These are phyloP conservation scores for Drosophila ficusphila DNA, from an alignment of 1,140 invertebrate species.

Conservation along the genomic window DNA sequence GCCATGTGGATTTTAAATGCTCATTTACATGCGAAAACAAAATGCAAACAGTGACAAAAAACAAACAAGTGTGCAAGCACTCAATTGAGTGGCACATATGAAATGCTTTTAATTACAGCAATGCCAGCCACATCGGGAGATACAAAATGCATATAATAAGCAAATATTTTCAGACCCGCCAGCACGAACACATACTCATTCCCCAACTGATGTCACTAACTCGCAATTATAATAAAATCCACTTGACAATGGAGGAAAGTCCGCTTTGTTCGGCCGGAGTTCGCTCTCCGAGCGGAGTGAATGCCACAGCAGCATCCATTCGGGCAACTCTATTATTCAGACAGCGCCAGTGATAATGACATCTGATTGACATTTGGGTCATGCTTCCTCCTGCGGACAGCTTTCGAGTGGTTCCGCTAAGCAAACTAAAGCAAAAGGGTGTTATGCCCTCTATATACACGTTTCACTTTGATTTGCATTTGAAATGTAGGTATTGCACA, in stretches of 20 bases:
- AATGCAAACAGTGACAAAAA: slow-evolving; percentile 9
- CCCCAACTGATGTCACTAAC: slow-evolving; percentile 14
- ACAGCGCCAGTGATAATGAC: slow-evolving; percentile 52
- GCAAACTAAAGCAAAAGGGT: not conserved
- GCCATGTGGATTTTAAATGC: slow-evolving; percentile 31
- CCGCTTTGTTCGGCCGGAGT: slow-evolving; percentile 17
- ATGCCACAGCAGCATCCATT: slow-evolving; percentile 29
- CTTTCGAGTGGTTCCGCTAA: not conserved
- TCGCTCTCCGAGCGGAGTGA: slow-evolving; percentile 12
- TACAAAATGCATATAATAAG: slow-evolving; percentile 42
- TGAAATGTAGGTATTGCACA: too few species aligned
- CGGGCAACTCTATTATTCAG: slow-evolving; percentile 49
- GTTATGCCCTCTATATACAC: not conserved
- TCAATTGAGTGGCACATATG: slow-evolving; percentile 35
- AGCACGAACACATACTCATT: slow-evolving; percentile 32
- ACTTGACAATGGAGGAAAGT: slow-evolving; percentile 31
- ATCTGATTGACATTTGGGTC: slow-evolving; percentile 71
- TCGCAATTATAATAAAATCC: slow-evolving; percentile 34
- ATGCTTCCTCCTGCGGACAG: slow-evolving; percentile 45
- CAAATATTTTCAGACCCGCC: slow-evolving; percentile 49
- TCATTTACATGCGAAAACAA: slow-evolving; percentile 17
- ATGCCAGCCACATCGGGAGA: slow-evolving; percentile 6
- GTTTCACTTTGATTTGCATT: too few species aligned
- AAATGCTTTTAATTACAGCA: slow-evolving; percentile 55
- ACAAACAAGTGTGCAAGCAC: slow-evolving; percentile 29